These are phyloP conservation scores for Coturnix japonica DNA, from an alignment of 2,113 vertebrate species.

Conservation along the genomic window DNA sequence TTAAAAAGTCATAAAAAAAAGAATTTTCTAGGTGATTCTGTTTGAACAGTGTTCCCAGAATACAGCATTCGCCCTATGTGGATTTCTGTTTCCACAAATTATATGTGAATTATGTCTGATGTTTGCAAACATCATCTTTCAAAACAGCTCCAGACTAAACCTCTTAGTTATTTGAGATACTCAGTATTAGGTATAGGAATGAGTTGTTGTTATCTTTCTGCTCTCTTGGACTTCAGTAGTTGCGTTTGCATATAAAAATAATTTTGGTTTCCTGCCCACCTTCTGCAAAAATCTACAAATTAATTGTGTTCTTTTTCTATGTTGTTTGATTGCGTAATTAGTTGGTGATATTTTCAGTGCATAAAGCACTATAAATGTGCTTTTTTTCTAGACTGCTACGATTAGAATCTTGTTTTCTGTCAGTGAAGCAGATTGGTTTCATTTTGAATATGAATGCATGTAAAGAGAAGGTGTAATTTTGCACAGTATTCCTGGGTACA, in stretches of 20 bases:
- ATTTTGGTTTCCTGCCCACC: neutral
- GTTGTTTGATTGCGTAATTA: neutral
- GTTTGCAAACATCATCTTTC: neutral
- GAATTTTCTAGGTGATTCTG: neutral
- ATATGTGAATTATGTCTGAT: neutral
- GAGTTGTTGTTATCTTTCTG: neutral
- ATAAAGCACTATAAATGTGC: neutral
- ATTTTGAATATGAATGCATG: neutral
- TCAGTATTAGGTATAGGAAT: rapidly evolving
- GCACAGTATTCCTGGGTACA: neutral
- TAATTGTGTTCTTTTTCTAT: neutral
- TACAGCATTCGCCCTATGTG: neutral
- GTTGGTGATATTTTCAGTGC: neutral
- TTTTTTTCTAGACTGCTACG: neutral
- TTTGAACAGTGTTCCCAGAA: neutral
- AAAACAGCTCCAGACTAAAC: neutral
- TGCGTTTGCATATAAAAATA: neutral
- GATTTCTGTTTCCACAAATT: neutral
- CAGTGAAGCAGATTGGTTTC: neutral
- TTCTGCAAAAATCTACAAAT: neutral
- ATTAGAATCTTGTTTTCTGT: constrained; percentile 3
- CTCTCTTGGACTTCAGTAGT: neutral
- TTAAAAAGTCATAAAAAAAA: neutral
- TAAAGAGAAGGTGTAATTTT: neutral
- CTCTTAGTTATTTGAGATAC: neutral